phyloP scores from a whole-genome alignment of 2,888 invertebrate genomes.

The Aspidiotus destructor region DNA sequence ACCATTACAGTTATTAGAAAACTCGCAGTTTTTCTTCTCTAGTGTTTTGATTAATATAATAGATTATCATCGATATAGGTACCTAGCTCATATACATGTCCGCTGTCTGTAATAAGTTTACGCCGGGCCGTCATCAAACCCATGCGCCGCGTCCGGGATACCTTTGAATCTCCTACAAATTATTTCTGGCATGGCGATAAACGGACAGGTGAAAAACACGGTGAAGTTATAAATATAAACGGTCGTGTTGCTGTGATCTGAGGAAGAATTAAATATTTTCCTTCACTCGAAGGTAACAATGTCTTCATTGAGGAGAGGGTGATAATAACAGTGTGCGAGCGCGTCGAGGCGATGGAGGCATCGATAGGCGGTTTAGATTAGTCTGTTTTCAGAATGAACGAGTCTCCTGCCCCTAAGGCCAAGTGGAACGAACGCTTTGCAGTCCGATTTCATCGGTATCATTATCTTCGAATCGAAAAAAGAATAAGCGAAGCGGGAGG shows the following conservation, averaged over 20 bases:
- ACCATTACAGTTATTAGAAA: neutral
- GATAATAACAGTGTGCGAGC: neutral
- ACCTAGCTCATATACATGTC: neutral
- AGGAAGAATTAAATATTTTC: neutral
- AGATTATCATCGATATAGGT: neutral
- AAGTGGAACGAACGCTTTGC: neutral
- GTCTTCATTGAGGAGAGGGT: neutral
- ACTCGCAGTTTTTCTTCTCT: neutral
- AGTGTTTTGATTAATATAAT: neutral
- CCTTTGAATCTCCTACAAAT: neutral
- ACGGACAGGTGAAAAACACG: neutral
- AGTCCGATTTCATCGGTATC: slow-evolving; percentile 4
- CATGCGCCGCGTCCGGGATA: neutral
- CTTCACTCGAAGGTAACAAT: neutral
- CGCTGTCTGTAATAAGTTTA: no score
- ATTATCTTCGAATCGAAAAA: neutral
- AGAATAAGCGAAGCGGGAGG: neutral
- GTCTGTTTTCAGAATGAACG: neutral
- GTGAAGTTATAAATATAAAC: neutral
- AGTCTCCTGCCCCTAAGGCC: slow-evolving; percentile 1
- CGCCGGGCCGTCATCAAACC: no score
- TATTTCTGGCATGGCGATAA: neutral
- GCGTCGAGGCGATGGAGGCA: slow-evolving; percentile 1
- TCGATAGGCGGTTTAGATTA: slow-evolving; percentile 4
- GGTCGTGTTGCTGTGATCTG: neutral